Evolutionary conservation across 1,140 invertebrate genomes (phyloP).

Genomic region (Scaptodrosophila lebanonensis): DNA sequence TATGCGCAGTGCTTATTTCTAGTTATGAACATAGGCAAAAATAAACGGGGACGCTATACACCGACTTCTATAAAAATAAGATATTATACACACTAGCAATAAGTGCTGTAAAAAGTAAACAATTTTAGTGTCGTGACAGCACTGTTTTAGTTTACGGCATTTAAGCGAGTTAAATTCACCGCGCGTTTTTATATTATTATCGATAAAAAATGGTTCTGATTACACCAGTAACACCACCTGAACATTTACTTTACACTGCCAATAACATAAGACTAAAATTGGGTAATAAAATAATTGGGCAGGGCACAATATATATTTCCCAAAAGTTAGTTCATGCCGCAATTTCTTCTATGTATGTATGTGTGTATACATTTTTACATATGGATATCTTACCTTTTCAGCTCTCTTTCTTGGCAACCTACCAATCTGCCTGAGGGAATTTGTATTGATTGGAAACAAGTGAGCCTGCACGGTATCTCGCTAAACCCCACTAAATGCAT

Average conservation of each 20-base stretch:
- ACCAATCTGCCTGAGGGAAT: slow-evolving; percentile 54
- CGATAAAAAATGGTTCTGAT: slow-evolving; percentile 76
- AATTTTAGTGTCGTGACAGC: too few relatives aligned
- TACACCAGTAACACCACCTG: slow-evolving; percentile 51
- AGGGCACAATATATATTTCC: slow-evolving; percentile 66
- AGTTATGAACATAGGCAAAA: too few relatives aligned
- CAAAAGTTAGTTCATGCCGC: slow-evolving; percentile 56
- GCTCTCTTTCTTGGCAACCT: slow-evolving; percentile 64
- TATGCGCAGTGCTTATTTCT: too few relatives aligned
- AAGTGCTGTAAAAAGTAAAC: too few relatives aligned
- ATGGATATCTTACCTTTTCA: slow-evolving; percentile 18
- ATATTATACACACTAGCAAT: too few relatives aligned
- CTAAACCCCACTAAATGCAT: slow-evolving; percentile 67
- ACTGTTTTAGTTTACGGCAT: slow-evolving; percentile 28
- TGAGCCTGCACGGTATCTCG: slow-evolving; percentile 67
- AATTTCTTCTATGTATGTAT: slow-evolving; percentile 8
- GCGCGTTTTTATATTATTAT: slow-evolving; percentile 48
- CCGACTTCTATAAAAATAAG: too few relatives aligned
- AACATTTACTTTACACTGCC: slow-evolving; percentile 60
- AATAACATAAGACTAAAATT: slow-evolving; percentile 68
- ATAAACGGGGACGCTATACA: too few relatives aligned
- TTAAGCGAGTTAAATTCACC: slow-evolving; percentile 5
- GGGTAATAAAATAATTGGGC: slow-evolving; percentile 56
- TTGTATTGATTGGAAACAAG: slow-evolving; percentile 68
- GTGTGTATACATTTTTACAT: slow-evolving; percentile 26